Evolutionary conservation across 2,888 invertebrate species (phyloP).

Genomic region (Nephrotoma appendiculata): DNA sequence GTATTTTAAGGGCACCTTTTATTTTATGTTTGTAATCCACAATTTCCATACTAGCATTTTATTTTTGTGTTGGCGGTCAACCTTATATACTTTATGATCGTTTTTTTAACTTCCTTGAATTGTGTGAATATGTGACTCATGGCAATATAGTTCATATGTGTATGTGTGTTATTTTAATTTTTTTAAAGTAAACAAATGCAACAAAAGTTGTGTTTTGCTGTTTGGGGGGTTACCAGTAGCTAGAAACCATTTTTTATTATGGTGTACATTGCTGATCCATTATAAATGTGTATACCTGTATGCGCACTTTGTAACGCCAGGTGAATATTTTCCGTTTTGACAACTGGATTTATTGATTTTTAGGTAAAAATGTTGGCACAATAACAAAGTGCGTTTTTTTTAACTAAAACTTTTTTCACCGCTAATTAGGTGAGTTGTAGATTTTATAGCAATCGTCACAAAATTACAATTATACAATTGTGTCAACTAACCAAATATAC

Average conservation of each 20-base stretch:
- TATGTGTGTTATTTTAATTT: background rate
- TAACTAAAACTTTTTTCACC: too few species aligned
- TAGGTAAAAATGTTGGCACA: background rate
- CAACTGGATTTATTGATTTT: background rate
- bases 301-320: background rate
- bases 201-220: background rate
- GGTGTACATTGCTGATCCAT: background rate
- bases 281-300: background rate
- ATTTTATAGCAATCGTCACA: background rate
- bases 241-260: background rate
- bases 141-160: background rate
- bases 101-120: background rate
- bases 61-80: background rate
- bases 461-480: too few species aligned
- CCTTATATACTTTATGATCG: background rate
- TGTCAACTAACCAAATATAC: background rate
- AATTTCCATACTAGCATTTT: background rate
- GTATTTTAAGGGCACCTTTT: background rate
- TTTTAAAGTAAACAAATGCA: background rate
- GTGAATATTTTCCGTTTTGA: background rate
- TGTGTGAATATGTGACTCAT: background rate
- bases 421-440: background rate
- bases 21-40: background rate
- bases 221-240: background rate
- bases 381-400: background rate